Evolutionary conservation across 1,140 invertebrate species (phyloP).

Genomic region (Sarcophaga bullata): DNA sequence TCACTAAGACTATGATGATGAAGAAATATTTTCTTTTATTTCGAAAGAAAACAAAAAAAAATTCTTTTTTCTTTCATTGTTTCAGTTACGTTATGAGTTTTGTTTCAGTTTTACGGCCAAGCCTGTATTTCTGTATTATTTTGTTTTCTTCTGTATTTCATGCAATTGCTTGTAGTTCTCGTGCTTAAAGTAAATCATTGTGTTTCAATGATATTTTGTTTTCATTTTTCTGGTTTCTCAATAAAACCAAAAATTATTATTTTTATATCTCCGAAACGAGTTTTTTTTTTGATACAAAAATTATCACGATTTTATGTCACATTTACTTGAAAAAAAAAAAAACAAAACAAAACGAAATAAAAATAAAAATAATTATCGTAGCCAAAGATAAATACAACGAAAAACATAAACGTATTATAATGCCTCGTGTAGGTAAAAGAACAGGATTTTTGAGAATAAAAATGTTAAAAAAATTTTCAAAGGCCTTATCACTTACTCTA

Average conservation of each 20-base stretch:
- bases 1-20: neutral
- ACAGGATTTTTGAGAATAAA: too few relatives aligned
- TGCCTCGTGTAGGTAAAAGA: too few relatives aligned
- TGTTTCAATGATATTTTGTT: slow-evolving; percentile 12
- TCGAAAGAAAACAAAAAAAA: too few relatives aligned
- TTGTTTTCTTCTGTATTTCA: too few relatives aligned
- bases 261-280: neutral
- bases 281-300: slow-evolving; percentile 2
- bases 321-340: neutral
- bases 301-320: slow-evolving; percentile 21
- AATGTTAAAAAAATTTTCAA: too few relatives aligned
- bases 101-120: neutral
- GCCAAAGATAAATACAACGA: neutral
- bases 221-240: neutral
- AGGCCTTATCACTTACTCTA: too few relatives aligned
- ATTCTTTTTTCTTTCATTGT: too few relatives aligned
- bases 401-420: neutral
- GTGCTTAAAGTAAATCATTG: slow-evolving; percentile 3
- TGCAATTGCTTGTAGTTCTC: neutral
- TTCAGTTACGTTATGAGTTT: neutral
- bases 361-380: neutral
- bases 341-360: too few relatives aligned
- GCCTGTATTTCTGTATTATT: slow-evolving; percentile 17
- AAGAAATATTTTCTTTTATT: too few relatives aligned
- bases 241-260: neutral